phyloP scores from a whole-genome alignment of 2,113 vertebrate species.

The Platichthys flesus region DNA sequence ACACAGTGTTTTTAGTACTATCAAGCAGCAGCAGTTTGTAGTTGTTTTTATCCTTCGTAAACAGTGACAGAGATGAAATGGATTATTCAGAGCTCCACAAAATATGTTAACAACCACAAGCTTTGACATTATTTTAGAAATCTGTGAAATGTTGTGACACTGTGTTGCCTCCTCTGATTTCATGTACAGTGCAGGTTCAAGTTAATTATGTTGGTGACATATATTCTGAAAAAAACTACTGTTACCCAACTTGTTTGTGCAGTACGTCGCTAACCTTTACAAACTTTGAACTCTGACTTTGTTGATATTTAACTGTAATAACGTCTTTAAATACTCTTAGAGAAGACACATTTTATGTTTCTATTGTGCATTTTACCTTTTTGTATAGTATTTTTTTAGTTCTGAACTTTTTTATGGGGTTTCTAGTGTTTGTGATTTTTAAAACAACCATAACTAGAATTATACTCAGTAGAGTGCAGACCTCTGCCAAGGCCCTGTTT shows the following conservation, averaged over 20 bases:
- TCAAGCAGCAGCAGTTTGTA: not conserved
- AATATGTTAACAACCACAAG: not conserved
- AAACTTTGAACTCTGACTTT: slow-evolving; percentile 13
- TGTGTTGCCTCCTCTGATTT: not conserved
- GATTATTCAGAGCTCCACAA: not conserved
- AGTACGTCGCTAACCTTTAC: not conserved
- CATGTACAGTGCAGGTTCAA: not conserved
- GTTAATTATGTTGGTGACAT: not conserved
- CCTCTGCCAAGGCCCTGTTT: too few relatives aligned
- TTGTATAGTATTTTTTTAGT: not conserved
- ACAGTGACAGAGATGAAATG: not conserved
- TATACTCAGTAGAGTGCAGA: too few relatives aligned
- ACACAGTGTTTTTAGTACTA: not conserved
- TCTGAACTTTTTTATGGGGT: not conserved
- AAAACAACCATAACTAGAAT: too few relatives aligned
- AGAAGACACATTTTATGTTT: not conserved
- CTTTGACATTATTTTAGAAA: not conserved
- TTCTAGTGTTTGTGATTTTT: too few relatives aligned
- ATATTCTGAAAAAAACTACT: not conserved
- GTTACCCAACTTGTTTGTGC: not conserved
- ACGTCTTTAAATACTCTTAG: not conserved
- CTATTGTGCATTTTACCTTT: not conserved
- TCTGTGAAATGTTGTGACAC: not conserved
- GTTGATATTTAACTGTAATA: not conserved
- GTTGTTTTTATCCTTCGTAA: not conserved